phyloP scores from a whole-genome alignment of 2,888 invertebrate genomes.

The Thalpophila matura region DNA sequence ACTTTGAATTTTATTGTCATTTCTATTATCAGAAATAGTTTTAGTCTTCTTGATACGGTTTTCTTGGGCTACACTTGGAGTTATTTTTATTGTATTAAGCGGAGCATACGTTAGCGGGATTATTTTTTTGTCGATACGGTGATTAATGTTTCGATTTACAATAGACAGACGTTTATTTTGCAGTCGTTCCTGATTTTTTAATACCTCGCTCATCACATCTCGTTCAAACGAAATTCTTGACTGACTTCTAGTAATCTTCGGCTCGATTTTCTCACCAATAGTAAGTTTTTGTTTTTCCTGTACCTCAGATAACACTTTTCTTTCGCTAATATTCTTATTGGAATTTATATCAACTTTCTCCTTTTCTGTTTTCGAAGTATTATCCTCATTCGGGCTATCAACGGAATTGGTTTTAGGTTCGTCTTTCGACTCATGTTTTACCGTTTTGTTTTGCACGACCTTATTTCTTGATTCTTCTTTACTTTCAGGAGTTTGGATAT shows the following conservation, averaged over 20 bases:
- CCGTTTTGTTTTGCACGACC: constrained; percentile 3
- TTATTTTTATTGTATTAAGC: constrained; percentile 45
- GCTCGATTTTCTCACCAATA: constrained; percentile 50
- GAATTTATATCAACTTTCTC: constrained; percentile 55
- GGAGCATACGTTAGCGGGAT: constrained; percentile 79
- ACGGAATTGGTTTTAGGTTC: constrained; percentile 16
- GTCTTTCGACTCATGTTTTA: constrained; percentile 17
- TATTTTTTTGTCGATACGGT: constrained; percentile 66
- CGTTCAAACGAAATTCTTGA: constrained; percentile 45
- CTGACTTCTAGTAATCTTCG: constrained; percentile 49
- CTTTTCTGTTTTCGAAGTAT: constrained; percentile 27
- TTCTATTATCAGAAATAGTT: constrained; percentile 1
- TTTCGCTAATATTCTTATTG: constrained; percentile 63
- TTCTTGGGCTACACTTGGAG: constrained; percentile 27
- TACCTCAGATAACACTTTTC: constrained; percentile 76
- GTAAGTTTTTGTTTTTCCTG: constrained; percentile 70
- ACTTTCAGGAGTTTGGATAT: not conserved
- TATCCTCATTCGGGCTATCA: constrained; percentile 27
- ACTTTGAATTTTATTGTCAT: constrained; percentile 6
- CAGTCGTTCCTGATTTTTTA: constrained; percentile 70
- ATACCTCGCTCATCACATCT: constrained; percentile 46
- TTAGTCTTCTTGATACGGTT: constrained; percentile 29
- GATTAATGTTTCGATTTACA: constrained; percentile 74
- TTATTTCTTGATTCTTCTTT: constrained; percentile 9
- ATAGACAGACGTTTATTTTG: constrained; percentile 77